Conservation (phyloP, 2,797 vertebrate species). For the Eremophila alpestris region DNA sequence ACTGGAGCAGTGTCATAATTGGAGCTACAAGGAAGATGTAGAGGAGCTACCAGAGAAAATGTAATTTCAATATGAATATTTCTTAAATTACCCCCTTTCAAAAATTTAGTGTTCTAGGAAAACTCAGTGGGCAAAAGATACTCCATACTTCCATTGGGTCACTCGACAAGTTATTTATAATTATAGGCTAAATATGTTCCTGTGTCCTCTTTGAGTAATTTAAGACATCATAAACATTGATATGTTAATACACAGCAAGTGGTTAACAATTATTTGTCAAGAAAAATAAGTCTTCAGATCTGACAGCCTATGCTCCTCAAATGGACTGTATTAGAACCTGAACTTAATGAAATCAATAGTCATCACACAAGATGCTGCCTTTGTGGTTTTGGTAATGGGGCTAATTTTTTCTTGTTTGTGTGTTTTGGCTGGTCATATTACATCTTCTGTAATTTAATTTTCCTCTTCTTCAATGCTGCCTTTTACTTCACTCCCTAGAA, state of each 20-base stretch:
- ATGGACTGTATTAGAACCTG: neutral
- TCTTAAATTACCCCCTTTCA: fast-evolving
- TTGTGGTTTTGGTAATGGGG: slow-evolving; percentile 57
- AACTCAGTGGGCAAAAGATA: neutral
- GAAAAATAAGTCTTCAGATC: slow-evolving; percentile 1
- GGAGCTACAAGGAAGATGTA: neutral
- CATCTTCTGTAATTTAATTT: slow-evolving; percentile 48
- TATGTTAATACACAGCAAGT: neutral
- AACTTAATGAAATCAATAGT: neutral
- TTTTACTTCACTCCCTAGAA: neutral
- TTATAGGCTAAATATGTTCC: neutral
- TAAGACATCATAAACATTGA: neutral
- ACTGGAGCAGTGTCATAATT: neutral
- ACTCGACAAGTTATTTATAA: neutral
- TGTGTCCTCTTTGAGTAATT: neutral
- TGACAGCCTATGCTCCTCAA: neutral
- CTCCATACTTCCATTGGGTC: neutral
- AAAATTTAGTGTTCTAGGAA: neutral
- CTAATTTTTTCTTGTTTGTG: slow-evolving; percentile 51
- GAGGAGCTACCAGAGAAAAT: neutral
- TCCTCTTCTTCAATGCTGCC: neutral
- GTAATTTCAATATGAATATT: neutral
- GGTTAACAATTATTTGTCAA: neutral
- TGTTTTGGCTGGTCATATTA: slow-evolving; percentile 59
- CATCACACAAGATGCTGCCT: slow-evolving; percentile 9